Evolutionary conservation across 1,140 invertebrate species (phyloP), one percentile per base, ranked within the genome.

Genomic region (Triops cancriformis): DNA sequence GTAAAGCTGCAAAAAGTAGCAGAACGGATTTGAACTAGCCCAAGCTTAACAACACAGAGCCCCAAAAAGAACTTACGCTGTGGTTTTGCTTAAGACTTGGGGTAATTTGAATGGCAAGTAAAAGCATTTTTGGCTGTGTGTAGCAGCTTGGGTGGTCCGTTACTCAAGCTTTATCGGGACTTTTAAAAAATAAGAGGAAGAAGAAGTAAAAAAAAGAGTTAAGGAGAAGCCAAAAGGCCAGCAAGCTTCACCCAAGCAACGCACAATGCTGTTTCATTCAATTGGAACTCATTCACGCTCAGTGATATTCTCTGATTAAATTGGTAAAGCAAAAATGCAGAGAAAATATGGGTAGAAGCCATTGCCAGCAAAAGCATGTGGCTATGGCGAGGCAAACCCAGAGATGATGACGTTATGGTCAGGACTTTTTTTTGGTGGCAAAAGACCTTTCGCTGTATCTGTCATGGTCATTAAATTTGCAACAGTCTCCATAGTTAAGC

Each of bases 31-130:
- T 23, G 18, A 23, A 64, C 51, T 64, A 64, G 51, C 51, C 14
- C 14, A 10, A 23, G 14, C 51, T n/a, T 6, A 64, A 1, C 23
- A 64, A 64, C 14, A 64, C 14, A 18, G 14, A 64, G 6, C 51
- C n/a, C n/a, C 23, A 14, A 64, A 64, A 64, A 64, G 23, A 64
- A 64, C 10, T 64, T 37, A 37, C 51, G 51, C 51, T 64, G 51
- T 64, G 51, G 51, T 64, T 64, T 64, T 64, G 9, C 10, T 64
- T 64, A 64, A 23, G n/a, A 64, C 14, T 23, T 23, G 14, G 51
- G 51, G 51, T 64, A 64, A 64, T 64, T 64, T 64, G 51, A 64
- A 64, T 64, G 51, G 51, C 51, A 64, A 64, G 51, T 23, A 64
- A 64, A 64, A 23, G 14, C 23, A n/a, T 64, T 64, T 64, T 64